A percentile compares a stretch with the other conserved stretches of the same genome.
phyloP scores from a whole-genome alignment of 2,888 invertebrate genomes.

The Eueremaeus valkanovi region DNA sequence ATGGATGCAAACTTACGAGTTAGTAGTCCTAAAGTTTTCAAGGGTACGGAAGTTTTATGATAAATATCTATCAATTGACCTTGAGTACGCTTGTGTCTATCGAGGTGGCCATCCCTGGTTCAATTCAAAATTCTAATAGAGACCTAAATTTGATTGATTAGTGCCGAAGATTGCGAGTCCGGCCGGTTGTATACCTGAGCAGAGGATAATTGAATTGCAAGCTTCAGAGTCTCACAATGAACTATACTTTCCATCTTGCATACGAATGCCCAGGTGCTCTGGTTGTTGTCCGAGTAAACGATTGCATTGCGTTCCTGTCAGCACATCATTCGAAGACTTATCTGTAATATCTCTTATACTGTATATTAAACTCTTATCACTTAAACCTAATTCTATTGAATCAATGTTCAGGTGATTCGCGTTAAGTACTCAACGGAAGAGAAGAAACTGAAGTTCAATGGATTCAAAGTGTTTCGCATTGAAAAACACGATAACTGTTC shows the following conservation, averaged over 20 bases:
- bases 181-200: conserved; percentile 48
- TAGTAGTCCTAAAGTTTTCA: too few species aligned
- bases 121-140: too few species aligned
- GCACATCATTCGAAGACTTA: conserved; percentile 41
- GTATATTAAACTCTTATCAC: too few species aligned
- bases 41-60: too few species aligned
- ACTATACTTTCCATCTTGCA: conserved; percentile 52
- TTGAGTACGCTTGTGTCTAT: too few species aligned
- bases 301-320: conserved; percentile 43
- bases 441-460: conserved; percentile 30
- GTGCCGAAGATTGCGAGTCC: conserved; percentile 43
- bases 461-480: conserved; percentile 31
- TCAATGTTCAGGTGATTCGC: conserved; percentile 36
- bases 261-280: conserved; percentile 44
- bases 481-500: conserved; percentile 38
- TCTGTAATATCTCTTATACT: too few species aligned
- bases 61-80: too few species aligned
- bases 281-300: conserved; percentile 46
- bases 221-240: conserved; percentile 28
- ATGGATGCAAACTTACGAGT: too few species aligned
- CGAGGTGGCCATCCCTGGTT: too few species aligned
- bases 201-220: conserved; percentile 47
- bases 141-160: not conserved
- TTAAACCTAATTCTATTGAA: not conserved
- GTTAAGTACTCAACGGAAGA: conserved; percentile 27